Percentiles rank a stretch among this genome's conserved stretches.
Conservation (phyloP, 2,888 invertebrate species). For the Linhomoeus sp. region DNA sequence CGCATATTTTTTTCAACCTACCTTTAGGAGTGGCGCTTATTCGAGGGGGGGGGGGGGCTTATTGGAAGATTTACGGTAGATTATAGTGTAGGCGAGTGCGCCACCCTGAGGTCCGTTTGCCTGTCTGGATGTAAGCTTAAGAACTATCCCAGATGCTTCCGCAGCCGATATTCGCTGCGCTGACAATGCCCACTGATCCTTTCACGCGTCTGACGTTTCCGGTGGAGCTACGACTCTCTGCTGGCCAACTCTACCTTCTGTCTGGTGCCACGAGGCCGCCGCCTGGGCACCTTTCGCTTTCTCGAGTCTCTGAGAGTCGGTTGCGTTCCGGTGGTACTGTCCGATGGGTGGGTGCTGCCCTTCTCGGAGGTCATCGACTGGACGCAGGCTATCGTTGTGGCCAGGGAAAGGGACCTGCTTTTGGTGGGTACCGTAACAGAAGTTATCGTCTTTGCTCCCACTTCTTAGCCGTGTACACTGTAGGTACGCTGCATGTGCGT, state of each 20-base stretch:
- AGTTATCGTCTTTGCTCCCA: too few species aligned
- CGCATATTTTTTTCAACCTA: too few species aligned
- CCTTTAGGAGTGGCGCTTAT: too few species aligned
- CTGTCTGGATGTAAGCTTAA: not conserved
- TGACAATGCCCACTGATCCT: too few species aligned
- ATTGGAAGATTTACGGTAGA: too few species aligned
- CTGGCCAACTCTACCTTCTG: constrained; percentile 92
- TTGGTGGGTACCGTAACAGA: constrained; percentile 46
- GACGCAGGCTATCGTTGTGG: constrained; percentile 77
- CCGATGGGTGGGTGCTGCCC: constrained; percentile 88
- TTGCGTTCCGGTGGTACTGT: constrained; percentile 87
- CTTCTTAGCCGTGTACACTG: too few species aligned
- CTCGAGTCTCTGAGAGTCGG: constrained; percentile 86
- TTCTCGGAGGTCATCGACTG: constrained; percentile 93
- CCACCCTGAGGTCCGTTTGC: too few species aligned
- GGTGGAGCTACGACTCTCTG: constrained; percentile 85
- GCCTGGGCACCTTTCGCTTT: constrained; percentile 75
- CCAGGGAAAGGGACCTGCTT: constrained; percentile 62
- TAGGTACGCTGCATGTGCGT: too few species aligned
- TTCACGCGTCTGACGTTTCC: too few species aligned
- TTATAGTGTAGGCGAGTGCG: too few species aligned
- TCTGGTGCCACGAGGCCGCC: constrained; percentile 82
- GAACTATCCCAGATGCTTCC: not conserved
- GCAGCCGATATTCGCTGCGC: not conserved
- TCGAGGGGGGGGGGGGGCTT: too few species aligned